Evolutionary conservation across 1,140 invertebrate species (phyloP).

Genomic region (Papilio xuthus): DNA sequence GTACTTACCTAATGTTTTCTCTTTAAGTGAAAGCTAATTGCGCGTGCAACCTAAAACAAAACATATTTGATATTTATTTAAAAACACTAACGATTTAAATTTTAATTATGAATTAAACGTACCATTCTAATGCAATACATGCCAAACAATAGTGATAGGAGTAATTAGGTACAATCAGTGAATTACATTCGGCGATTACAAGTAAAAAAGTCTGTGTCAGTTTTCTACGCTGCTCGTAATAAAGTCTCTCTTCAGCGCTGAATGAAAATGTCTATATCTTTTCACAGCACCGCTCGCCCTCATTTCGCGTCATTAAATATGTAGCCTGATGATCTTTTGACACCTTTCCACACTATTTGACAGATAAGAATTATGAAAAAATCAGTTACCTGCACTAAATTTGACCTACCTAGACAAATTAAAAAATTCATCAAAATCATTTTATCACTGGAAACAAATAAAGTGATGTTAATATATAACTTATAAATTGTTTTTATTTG

Average conservation of each 20-base stretch:
- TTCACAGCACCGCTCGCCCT: slow-evolving; percentile 1
- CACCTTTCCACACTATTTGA: neutral
- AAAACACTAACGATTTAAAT: neutral
- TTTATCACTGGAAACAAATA: neutral
- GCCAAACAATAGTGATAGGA: neutral
- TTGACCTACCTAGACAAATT: neutral
- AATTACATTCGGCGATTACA: neutral
- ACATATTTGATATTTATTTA: neutral
- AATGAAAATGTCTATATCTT: slow-evolving; percentile 7
- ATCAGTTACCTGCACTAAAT: neutral
- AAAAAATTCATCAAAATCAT: neutral
- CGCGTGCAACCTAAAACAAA: neutral
- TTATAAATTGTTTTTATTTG: neutral
- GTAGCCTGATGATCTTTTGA: slow-evolving; percentile 1
- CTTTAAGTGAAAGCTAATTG: neutral
- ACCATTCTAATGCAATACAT: neutral
- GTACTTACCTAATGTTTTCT: neutral
- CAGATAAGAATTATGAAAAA: neutral
- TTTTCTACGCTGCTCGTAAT: neutral
- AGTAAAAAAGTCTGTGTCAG: neutral
- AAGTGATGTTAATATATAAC: neutral
- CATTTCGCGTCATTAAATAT: slow-evolving; percentile 12
- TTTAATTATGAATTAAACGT: neutral
- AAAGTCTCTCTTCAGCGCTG: neutral
- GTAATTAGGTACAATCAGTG: neutral